Percentiles rank a stretch among this genome's conserved stretches.
phyloP scores from a whole-genome alignment of 2,113 vertebrate genomes.

The Carollia perspicillata region DNA sequence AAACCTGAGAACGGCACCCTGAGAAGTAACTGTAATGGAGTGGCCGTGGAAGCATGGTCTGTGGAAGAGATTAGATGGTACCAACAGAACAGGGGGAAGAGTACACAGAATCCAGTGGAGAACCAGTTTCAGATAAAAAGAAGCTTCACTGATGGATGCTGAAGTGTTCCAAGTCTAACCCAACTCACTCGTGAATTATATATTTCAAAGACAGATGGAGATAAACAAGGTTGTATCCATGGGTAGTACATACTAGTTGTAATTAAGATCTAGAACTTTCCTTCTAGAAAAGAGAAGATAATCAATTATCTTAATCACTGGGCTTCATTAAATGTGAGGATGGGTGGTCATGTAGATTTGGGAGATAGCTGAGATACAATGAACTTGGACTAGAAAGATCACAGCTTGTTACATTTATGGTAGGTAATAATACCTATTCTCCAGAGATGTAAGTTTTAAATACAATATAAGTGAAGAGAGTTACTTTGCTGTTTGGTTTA shows the following conservation, averaged over 20 bases:
- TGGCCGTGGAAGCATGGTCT: background rate
- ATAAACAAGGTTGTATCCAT: background rate
- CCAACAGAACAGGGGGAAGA: background rate
- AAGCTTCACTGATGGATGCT: background rate
- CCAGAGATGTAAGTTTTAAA: background rate
- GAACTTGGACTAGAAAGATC: background rate
- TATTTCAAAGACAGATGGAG: background rate
- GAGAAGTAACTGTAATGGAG: background rate
- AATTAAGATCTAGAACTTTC: background rate
- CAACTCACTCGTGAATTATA: background rate
- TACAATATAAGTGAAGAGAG: constrained; percentile 8
- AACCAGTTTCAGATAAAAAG: background rate
- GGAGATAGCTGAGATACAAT: background rate
- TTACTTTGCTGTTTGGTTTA: background rate
- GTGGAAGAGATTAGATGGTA: background rate
- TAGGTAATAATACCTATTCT: background rate
- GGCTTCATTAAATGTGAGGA: background rate
- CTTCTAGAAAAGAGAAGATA: background rate
- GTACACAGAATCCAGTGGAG: background rate
- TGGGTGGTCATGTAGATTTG: background rate
- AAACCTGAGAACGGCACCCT: background rate
- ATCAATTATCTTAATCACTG: background rate
- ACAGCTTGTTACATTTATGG: background rate
- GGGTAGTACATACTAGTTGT: background rate
- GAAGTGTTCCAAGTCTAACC: background rate